Percentiles rank a stretch among this genome's conserved stretches.
These are phyloP conservation scores for Megamerina dolium DNA, from an alignment of 2,888 invertebrate species.

Conservation along the genomic window DNA sequence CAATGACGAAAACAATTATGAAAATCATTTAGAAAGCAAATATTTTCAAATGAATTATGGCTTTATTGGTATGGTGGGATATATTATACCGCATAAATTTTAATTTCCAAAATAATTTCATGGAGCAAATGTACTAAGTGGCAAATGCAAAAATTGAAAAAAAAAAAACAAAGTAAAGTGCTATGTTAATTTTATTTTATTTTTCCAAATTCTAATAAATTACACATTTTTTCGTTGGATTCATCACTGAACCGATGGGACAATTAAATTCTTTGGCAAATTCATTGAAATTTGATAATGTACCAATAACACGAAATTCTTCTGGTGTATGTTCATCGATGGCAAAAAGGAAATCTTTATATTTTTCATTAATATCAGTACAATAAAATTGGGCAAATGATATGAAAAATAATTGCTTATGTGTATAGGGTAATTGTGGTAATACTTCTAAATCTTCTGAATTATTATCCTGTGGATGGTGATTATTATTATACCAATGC, in stretches of 20 bases:
- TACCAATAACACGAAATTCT: slow-evolving; percentile 74
- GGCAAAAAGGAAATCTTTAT: background rate
- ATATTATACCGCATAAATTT: no score
- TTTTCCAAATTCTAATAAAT: slow-evolving; percentile 44
- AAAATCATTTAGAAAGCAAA: no score
- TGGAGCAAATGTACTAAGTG: no score
- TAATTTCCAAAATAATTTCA: no score
- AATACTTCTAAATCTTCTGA: slow-evolving; percentile 16
- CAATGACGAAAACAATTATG: no score
- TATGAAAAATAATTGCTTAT: slow-evolving; percentile 22
- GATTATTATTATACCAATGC: slow-evolving; percentile 11
- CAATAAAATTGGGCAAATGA: slow-evolving; percentile 20
- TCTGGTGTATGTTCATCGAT: slow-evolving; percentile 79
- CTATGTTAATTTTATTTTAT: no score
- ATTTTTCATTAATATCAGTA: slow-evolving; percentile 9
- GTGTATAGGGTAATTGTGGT: slow-evolving; percentile 18
- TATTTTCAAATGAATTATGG: no score
- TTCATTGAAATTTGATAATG: slow-evolving; percentile 71
- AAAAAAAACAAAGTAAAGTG: no score
- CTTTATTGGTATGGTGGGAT: no score
- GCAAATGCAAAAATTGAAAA: no score
- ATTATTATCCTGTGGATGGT: slow-evolving; percentile 7
- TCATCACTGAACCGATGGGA: slow-evolving; percentile 66
- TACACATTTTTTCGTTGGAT: slow-evolving; percentile 72
- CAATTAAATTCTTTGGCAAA: slow-evolving; percentile 74